These are phyloP conservation scores for Momotus momota DNA, from an alignment of 2,797 vertebrate species.

Conservation along the genomic window DNA sequence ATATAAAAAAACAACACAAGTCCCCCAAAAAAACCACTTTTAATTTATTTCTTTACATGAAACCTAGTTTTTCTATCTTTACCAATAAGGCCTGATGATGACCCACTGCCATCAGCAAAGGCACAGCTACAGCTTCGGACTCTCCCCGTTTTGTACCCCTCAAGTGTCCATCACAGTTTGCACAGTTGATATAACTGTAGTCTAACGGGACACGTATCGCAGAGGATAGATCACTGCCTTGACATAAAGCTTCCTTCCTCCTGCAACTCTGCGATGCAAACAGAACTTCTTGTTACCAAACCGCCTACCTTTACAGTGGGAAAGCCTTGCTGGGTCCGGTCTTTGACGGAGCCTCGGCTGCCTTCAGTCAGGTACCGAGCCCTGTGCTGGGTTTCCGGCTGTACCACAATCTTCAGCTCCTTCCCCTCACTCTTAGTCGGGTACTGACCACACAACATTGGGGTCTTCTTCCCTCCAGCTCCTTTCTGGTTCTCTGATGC, in stretches of 20 bases:
- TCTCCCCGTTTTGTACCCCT: background rate
- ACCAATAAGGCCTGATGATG: background rate
- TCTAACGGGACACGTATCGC: background rate
- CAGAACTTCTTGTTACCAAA: background rate
- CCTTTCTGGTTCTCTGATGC: constrained; percentile 81
- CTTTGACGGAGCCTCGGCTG: constrained; percentile 97
- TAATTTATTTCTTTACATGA: background rate
- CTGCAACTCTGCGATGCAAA: background rate
- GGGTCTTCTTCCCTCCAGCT: constrained; percentile 87
- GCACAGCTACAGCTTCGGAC: background rate
- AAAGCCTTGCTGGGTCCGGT: constrained; percentile 95
- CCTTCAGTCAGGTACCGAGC: constrained; percentile 98
- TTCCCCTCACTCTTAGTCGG: constrained; percentile 94
- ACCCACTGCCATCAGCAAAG: background rate
- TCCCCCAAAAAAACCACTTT: background rate
- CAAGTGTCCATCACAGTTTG: background rate
- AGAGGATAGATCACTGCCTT: fast-evolving
- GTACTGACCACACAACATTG: constrained; percentile 90
- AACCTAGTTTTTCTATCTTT: background rate
- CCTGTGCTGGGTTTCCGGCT: constrained; percentile 96
- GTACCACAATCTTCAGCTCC: constrained; percentile 95
- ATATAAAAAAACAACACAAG: background rate
- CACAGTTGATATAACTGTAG: background rate
- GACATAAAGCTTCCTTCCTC: background rate
- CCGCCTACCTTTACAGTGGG: constrained; percentile 93